These are phyloP conservation scores for Notarius lentiginosus DNA, from an alignment of 2,113 vertebrate genomes.

Conservation along the genomic window DNA sequence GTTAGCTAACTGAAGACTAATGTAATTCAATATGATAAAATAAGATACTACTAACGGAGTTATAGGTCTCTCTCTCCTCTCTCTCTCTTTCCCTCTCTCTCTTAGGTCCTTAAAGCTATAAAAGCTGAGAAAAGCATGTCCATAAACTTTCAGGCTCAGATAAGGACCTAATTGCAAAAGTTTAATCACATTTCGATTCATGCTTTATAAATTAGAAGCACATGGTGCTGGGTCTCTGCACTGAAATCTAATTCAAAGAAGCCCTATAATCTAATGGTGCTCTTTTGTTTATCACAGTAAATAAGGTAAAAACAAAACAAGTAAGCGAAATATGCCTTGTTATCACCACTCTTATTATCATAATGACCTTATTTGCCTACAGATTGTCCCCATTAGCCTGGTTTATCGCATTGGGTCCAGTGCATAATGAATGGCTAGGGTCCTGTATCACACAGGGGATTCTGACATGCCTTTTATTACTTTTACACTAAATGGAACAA, in stretches of 20 bases:
- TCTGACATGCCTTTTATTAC: conserved; percentile 77
- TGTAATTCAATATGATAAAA: conserved; percentile 49
- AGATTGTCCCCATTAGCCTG: conserved; percentile 70
- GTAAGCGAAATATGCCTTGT: conserved; percentile 70
- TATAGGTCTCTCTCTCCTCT: conserved; percentile 51
- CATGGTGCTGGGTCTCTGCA: conserved; percentile 53
- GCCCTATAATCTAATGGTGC: conserved; percentile 56
- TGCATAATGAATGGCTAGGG: conserved; percentile 70
- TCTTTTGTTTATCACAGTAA: conserved; percentile 61
- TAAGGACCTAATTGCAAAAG: conserved; percentile 67
- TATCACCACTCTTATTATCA: conserved; percentile 69
- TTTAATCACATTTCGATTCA: conserved; percentile 63
- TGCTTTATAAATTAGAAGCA: conserved; percentile 67
- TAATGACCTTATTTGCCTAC: conserved; percentile 73
- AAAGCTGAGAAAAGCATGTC: conserved; percentile 52
- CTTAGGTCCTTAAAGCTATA: conserved; percentile 58
- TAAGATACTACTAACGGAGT: conserved; percentile 59
- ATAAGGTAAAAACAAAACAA: conserved; percentile 71
- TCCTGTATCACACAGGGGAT: conserved; percentile 56
- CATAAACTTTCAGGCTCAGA: conserved; percentile 57
- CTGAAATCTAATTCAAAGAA: conserved; percentile 66
- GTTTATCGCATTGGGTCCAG: conserved; percentile 63
- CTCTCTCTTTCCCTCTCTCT: conserved; percentile 36
- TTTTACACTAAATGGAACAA: conserved; percentile 78
- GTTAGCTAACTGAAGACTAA: conserved; percentile 29